Percentiles rank a stretch among this genome's conserved stretches.
Conservation (phyloP, 92 coral and sea anemone genomes). For the Siderastrea radians region DNA sequence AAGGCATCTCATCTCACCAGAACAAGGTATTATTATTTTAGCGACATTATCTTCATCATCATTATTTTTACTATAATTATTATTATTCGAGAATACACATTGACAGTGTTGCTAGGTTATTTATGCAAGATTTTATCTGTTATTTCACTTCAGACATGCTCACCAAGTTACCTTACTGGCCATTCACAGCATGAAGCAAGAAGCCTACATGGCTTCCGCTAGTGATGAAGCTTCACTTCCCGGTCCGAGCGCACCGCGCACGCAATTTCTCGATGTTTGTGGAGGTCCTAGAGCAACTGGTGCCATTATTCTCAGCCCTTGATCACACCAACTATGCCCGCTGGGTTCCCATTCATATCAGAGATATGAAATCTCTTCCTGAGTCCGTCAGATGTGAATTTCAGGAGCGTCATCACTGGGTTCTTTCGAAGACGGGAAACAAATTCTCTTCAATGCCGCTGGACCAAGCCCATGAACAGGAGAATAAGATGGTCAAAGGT, state of each 20-base stretch:
- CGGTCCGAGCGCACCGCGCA: slow-evolving; percentile 54
- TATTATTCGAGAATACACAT: neutral
- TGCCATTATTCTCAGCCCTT: slow-evolving; percentile 43
- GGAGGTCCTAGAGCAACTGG: slow-evolving; percentile 59
- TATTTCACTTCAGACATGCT: slow-evolving; percentile 29
- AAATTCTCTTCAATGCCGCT: slow-evolving; percentile 21
- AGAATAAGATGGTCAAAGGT: slow-evolving; percentile 19
- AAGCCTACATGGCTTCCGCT: neutral
- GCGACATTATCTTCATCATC: too few species aligned
- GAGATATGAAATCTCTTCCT: slow-evolving; percentile 8
- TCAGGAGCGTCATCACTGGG: slow-evolving; percentile 22
- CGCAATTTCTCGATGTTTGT: slow-evolving; percentile 30
- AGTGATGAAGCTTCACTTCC: neutral
- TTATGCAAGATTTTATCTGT: neutral
- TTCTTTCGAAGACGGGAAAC: slow-evolving; percentile 15
- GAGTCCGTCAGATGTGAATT: slow-evolving; percentile 4
- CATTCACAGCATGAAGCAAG: slow-evolving; percentile 13
- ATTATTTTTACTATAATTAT: neutral
- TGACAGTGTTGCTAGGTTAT: neutral
- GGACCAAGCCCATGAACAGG: slow-evolving; percentile 31
- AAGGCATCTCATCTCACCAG: slow-evolving; percentile 14
- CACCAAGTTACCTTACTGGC: slow-evolving; percentile 31
- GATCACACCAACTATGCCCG: too few species aligned
- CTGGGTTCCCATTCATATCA: too few species aligned
- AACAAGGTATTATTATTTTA: neutral